Base-by-base conservation (phyloP, 1,140 invertebrate genomes). In the Polypedilum vanderplanki region DNA sequence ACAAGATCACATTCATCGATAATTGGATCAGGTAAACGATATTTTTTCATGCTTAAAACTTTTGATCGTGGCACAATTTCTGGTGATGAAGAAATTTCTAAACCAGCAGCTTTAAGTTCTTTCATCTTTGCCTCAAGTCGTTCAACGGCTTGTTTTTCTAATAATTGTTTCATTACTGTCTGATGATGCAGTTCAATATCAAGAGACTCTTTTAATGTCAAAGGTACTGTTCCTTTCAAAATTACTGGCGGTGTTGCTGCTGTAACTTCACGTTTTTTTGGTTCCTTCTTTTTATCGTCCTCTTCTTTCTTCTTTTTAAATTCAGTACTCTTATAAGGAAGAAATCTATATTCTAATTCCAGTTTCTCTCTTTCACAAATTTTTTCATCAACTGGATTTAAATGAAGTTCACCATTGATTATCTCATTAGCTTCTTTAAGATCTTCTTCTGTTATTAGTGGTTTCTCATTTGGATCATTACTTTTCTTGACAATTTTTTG, bases 191-290 rank as follows among this genome's bases (percentile, higher is more conserved):
- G 77, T 80, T 83, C 10, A 81, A 73, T 74, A 15, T 76, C 77
- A 8, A 80, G 79, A 0, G 81, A 83, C 73, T 83, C 81, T 2
- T 78, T 76, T 22, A 83, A 73, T 5, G 80, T 77, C n/a, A 83
- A 76, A 46, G 81, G 18, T 75, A 82, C 79, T 12, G 78, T 76
- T 17, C 77, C 79, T 20, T 77, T 78, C 75, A 82, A 77, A 57
- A 79, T 78, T 41, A 84, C 85, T 0, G 85, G 84, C 7, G 87
- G 87, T n/a, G 90, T 90, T 15, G 90, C 90, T 46, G 90, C 87
- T 2, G 89, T 90, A 3, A 88, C 81, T 81, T 91, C 90, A 88
- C 89, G 90, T 78, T 88, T 78, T 80, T 87, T 87, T 73, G 17
- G 20, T 18, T 18, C 17, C 4, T 5, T 20, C 9, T 70, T 70